Evolutionary conservation across 2,888 invertebrate genomes (phyloP).

Genomic region (Melinaea marsaeus): DNA sequence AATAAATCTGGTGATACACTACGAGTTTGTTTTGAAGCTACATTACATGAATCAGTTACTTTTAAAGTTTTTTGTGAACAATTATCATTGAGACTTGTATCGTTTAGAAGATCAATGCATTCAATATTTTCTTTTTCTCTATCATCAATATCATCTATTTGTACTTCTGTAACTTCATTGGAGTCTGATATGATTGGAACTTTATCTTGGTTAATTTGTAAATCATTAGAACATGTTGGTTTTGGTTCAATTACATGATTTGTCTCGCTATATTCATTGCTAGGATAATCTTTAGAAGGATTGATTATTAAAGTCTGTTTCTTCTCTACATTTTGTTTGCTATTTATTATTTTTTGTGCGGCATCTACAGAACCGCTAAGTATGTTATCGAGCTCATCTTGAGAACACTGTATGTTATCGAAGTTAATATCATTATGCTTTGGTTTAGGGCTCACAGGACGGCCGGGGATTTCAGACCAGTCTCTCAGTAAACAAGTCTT

Average conservation of each 20-base stretch:
- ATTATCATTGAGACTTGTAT: too few species aligned
- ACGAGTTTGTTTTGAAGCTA: slow-evolving; percentile 34
- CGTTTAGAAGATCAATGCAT: too few species aligned
- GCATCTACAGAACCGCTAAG: slow-evolving; percentile 55
- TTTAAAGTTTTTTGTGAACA: too few species aligned
- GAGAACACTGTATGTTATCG: slow-evolving; percentile 53
- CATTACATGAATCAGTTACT: too few species aligned
- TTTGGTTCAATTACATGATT: too few species aligned
- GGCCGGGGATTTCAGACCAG: slow-evolving; percentile 80
- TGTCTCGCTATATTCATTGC: neutral
- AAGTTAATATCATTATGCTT: slow-evolving; percentile 44
- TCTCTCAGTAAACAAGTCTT: slow-evolving; percentile 73
- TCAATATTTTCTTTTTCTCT: neutral
- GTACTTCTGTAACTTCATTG: slow-evolving; percentile 2
- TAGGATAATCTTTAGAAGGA: neutral
- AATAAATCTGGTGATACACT: slow-evolving; percentile 70
- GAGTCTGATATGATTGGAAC: neutral
- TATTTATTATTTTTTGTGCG: slow-evolving; percentile 45
- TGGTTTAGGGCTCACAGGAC: slow-evolving; percentile 75
- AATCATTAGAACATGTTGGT: neutral
- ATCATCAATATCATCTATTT: neutral
- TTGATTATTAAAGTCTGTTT: slow-evolving; percentile 4
- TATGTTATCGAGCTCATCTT: slow-evolving; percentile 57
- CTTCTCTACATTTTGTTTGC: slow-evolving; percentile 26
- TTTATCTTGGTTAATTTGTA: neutral